These are phyloP conservation scores for Eristalis intricaria DNA, from an alignment of 2,888 invertebrate genomes.

Conservation along the genomic window DNA sequence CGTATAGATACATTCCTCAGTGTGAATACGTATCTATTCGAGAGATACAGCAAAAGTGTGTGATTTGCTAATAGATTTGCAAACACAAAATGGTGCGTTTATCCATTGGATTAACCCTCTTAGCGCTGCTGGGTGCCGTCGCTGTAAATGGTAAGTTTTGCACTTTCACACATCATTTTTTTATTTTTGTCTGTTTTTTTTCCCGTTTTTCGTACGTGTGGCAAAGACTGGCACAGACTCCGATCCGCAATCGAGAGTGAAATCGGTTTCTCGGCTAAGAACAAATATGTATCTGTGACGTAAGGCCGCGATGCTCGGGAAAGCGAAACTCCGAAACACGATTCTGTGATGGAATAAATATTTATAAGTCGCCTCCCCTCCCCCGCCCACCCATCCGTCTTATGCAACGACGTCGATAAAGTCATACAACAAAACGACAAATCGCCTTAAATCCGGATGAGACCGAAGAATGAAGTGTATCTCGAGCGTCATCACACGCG, in stretches of 20 bases:
- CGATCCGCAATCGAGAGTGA: constrained; percentile 28
- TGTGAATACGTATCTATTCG: constrained; percentile 41
- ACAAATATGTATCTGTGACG: constrained; percentile 32
- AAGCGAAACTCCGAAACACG: constrained; percentile 16
- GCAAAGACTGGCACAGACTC: background rate
- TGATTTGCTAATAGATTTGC: constrained; percentile 19
- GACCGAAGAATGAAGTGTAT: constrained; percentile 15
- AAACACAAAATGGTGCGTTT: constrained; percentile 61
- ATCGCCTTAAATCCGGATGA: constrained; percentile 16
- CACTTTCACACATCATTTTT: constrained; percentile 51
- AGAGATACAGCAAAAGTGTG: constrained; percentile 34
- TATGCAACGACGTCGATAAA: constrained; percentile 17
- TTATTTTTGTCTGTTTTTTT: background rate
- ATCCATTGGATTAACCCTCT: constrained; percentile 64
- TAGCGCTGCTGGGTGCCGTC: constrained; percentile 50
- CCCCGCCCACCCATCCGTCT: background rate
- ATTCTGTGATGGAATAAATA: constrained; percentile 11
- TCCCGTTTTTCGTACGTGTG: constrained; percentile 44
- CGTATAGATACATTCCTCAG: constrained; percentile 48
- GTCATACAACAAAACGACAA: background rate
- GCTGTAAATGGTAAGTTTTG: constrained; percentile 67
- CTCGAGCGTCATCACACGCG: constrained; percentile 31
- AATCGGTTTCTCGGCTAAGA: constrained; percentile 18
- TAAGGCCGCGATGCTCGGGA: constrained; percentile 3
- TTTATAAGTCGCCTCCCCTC: background rate